These are phyloP conservation scores for Oxyruncus cristatus DNA, from an alignment of 2,113 vertebrate genomes.

Conservation along the genomic window DNA sequence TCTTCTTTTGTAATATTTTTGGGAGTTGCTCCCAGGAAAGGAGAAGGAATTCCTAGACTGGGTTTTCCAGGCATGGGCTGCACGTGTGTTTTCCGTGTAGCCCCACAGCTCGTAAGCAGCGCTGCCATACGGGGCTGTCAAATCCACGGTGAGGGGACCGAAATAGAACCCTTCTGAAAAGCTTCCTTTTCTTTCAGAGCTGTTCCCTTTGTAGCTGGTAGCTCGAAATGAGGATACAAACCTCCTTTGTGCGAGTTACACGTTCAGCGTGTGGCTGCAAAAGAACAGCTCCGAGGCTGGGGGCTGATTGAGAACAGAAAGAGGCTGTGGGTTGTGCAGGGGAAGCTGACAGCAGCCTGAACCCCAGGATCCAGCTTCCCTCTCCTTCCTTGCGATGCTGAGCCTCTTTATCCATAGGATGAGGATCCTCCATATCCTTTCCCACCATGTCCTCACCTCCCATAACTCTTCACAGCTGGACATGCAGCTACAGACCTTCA, in stretches of 20 bases:
- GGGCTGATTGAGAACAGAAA: not conserved
- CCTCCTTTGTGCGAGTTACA: not conserved
- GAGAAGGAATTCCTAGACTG: not conserved
- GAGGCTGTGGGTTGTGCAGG: not conserved
- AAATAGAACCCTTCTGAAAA: not conserved
- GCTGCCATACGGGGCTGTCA: not conserved
- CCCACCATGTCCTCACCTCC: not conserved
- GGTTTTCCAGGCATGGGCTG: not conserved
- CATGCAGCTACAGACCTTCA: too few species aligned
- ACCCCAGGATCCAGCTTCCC: not conserved
- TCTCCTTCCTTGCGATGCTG: not conserved
- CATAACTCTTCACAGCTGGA: too few species aligned
- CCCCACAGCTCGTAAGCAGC: not conserved
- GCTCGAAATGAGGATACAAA: not conserved
- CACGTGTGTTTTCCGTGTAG: not conserved
- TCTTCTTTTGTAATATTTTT: not conserved
- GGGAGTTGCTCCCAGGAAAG: not conserved
- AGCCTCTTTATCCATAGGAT: not conserved
- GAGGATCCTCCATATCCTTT: not conserved
- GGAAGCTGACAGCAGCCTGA: not conserved
- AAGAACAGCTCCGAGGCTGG: not conserved
- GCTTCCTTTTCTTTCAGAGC: not conserved
- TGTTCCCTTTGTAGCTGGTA: not conserved
- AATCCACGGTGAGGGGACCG: not conserved
- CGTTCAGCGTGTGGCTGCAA: not conserved